phyloP scores from a whole-genome alignment of 2,888 invertebrate genomes.

The Galeruca laticollis region DNA sequence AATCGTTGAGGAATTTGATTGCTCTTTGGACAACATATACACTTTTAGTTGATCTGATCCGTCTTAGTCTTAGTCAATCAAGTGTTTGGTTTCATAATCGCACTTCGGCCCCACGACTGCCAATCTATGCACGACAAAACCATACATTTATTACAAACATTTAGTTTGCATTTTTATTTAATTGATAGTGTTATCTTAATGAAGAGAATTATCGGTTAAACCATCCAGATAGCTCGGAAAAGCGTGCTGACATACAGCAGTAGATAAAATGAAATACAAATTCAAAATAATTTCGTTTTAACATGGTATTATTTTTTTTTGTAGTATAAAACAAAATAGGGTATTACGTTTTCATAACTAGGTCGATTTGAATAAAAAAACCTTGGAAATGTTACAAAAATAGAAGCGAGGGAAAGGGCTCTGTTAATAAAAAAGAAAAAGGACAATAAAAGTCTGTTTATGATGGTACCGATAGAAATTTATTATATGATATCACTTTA shows the following conservation, averaged over 20 bases:
- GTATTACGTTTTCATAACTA: too few species aligned
- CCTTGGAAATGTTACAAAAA: too few species aligned
- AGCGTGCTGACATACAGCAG: background rate
- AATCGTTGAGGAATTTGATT: slow-evolving; percentile 33
- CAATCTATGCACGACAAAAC: slow-evolving; percentile 65
- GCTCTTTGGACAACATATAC: slow-evolving; percentile 32
- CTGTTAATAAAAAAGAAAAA: too few species aligned
- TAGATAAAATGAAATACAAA: background rate
- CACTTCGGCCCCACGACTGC: slow-evolving; percentile 57
- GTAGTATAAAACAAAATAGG: too few species aligned
- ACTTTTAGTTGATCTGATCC: slow-evolving; percentile 37
- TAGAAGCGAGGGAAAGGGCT: too few species aligned
- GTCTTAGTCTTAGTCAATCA: slow-evolving; percentile 20
- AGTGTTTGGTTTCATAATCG: slow-evolving; percentile 23
- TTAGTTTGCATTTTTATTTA: slow-evolving; percentile 47
- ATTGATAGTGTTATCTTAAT: slow-evolving; percentile 29
- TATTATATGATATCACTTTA: too few species aligned
- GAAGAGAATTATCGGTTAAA: slow-evolving; percentile 4
- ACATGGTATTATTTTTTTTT: too few species aligned
- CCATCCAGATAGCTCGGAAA: slow-evolving; percentile 5
- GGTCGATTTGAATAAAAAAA: too few species aligned
- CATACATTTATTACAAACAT: slow-evolving; percentile 61
- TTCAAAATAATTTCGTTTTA: too few species aligned
- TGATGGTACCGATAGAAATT: too few species aligned
- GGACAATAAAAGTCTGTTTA: too few species aligned